Conservation (phyloP, 2,888 invertebrate genomes). For the Platynereis dumerilii region DNA sequence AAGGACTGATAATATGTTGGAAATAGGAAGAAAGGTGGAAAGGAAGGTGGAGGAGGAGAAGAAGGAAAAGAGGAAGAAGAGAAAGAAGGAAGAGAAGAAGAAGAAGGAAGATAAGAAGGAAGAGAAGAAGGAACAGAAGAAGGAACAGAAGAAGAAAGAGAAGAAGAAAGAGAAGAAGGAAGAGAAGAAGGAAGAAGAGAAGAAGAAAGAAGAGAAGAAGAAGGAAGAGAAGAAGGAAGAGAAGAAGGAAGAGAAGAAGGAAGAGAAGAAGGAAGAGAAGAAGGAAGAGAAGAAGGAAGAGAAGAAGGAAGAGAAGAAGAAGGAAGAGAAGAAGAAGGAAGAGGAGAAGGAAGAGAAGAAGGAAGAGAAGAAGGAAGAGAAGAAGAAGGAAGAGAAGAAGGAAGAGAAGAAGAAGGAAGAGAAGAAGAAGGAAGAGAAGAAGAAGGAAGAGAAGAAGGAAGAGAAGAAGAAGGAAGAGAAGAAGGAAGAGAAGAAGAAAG, state of each 20-base stretch:
- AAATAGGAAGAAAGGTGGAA: too few species aligned
- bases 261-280: neutral
- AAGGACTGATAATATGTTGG: too few species aligned
- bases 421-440: neutral
- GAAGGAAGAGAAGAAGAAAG: neutral
- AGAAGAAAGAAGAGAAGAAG: neutral
- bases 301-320: neutral
- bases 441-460: neutral
- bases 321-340: neutral
- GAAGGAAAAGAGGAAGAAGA: too few species aligned
- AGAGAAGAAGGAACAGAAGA: too few species aligned
- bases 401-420: neutral
- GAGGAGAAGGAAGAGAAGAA: neutral
- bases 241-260: neutral
- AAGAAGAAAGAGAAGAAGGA: neutral
- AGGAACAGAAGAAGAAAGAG: too few species aligned
- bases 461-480: neutral
- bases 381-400: neutral
- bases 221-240: neutral
- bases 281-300: neutral
- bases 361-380: neutral
- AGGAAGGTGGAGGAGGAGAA: too few species aligned
- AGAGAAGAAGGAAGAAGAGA: neutral
- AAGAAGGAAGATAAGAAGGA: neutral
- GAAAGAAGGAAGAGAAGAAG: neutral